Evolutionary conservation across 2,797 vertebrate genomes (phyloP).

Genomic region (Emys orbicularis): DNA sequence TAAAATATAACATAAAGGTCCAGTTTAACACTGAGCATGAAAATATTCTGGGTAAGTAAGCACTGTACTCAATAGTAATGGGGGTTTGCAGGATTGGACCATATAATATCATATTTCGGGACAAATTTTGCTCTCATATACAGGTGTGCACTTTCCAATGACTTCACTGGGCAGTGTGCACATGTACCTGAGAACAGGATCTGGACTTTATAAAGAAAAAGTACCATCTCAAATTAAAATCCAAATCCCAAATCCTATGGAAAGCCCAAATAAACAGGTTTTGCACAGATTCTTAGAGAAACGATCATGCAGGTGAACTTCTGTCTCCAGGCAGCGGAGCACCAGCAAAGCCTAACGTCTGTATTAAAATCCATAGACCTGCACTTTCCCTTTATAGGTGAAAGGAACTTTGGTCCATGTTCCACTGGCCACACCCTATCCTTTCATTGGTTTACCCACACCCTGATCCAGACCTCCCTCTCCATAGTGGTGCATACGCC

Average conservation of each 20-base stretch:
- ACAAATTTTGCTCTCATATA: not conserved
- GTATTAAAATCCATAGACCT: not conserved
- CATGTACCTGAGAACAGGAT: not conserved
- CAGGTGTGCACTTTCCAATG: not conserved
- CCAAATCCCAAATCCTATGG: not conserved
- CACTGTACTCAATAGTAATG: not conserved
- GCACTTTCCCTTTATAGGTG: not conserved
- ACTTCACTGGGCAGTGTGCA: not conserved
- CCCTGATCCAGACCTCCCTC: not conserved
- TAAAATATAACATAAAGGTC: not conserved
- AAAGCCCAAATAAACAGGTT: not conserved
- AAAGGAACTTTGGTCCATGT: not conserved
- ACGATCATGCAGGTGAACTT: not conserved
- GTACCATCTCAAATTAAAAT: not conserved
- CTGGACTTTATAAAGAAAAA: not conserved
- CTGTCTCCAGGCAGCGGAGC: not conserved
- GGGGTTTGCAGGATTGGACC: not conserved
- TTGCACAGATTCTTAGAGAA: not conserved
- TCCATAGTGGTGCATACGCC: not conserved
- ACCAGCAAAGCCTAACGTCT: not conserved
- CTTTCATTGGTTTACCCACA: not conserved
- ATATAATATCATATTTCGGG: fast-evolving
- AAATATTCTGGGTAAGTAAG: not conserved
- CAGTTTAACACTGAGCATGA: not conserved
- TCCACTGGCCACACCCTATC: not conserved